These are phyloP conservation scores for Rhinatrema bivittatum DNA, from an alignment of 2,797 vertebrate species.

Conservation along the genomic window DNA sequence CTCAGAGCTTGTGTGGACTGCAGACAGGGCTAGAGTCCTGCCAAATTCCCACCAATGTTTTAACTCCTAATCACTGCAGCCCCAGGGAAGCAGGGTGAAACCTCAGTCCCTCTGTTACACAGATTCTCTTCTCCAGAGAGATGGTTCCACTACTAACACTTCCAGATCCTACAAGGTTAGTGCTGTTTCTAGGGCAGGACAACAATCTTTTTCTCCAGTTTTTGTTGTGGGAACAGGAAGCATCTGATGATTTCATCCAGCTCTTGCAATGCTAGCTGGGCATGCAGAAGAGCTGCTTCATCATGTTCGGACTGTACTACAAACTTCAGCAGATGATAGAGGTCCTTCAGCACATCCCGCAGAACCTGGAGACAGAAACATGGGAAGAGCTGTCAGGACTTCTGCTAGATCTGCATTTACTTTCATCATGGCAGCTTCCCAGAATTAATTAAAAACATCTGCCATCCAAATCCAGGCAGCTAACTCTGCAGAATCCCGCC, in stretches of 20 bases:
- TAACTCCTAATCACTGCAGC: no score
- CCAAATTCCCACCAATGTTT: no score
- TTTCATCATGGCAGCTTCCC: fast-evolving
- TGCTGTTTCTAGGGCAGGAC: constrained; percentile 68
- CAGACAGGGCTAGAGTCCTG: no score
- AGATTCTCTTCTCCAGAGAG: no score
- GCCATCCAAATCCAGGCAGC: neutral
- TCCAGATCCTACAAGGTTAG: no score
- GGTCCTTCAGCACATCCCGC: constrained; percentile 72
- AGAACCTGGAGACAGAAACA: constrained; percentile 66
- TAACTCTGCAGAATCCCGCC: fast-evolving
- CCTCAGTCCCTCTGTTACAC: no score
- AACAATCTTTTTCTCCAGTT: constrained; percentile 84
- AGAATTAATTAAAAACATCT: no score
- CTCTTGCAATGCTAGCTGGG: constrained; percentile 85
- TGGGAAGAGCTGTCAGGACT: neutral
- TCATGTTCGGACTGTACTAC: constrained; percentile 66
- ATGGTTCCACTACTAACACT: no score
- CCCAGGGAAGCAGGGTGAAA: no score
- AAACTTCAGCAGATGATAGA: constrained; percentile 85
- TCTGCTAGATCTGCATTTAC: neutral
- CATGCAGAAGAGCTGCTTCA: constrained; percentile 66
- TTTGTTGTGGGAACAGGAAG: constrained; percentile 74
- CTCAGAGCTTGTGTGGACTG: no score
- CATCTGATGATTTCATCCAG: constrained; percentile 69